A percentile compares a stretch with the other conserved stretches of the same genome.
phyloP scores from a whole-genome alignment of 30 jellyfish, hydroid and myxozoan genomes.

The Turritopsis rubra region DNA sequence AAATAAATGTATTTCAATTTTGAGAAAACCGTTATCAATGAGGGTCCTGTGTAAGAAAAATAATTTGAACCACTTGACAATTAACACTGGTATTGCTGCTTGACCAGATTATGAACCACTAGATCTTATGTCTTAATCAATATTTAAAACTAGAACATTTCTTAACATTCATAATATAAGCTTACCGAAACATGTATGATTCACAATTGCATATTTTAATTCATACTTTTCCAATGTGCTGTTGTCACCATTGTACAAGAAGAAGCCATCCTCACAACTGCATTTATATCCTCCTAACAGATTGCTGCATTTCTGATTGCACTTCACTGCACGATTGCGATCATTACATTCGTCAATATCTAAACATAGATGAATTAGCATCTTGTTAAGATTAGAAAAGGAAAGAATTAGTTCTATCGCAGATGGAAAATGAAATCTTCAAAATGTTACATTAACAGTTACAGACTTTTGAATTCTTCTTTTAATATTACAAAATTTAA shows the following conservation, averaged over 20 bases:
- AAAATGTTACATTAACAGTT: not conserved
- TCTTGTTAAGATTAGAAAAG: too few relatives aligned
- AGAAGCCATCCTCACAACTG: conserved; percentile 69
- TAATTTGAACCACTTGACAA: too few relatives aligned
- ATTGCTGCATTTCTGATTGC: conserved; percentile 74
- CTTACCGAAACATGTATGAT: conserved; percentile 76
- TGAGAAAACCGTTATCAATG: too few relatives aligned
- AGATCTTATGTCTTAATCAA: too few relatives aligned
- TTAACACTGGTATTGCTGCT: too few relatives aligned
- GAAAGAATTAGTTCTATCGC: too few relatives aligned
- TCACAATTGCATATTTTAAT: conserved; percentile 33
- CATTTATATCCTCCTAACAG: conserved; percentile 59
- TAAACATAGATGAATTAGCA: not conserved
- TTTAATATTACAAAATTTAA: too few relatives aligned
- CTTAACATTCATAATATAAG: not conserved
- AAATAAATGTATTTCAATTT: too few relatives aligned
- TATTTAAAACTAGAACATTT: too few relatives aligned
- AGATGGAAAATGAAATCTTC: too few relatives aligned
- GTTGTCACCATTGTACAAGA: conserved; percentile 49
- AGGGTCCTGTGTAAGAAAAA: too few relatives aligned
- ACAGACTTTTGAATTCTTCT: not conserved
- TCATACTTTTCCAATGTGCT: conserved; percentile 15
- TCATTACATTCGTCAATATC: conserved; percentile 67
- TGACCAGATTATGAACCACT: too few relatives aligned
- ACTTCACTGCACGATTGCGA: conserved; percentile 28